Evolutionary conservation across 2,888 invertebrate species (phyloP).

Genomic region (Tetrapedia diversipes): DNA sequence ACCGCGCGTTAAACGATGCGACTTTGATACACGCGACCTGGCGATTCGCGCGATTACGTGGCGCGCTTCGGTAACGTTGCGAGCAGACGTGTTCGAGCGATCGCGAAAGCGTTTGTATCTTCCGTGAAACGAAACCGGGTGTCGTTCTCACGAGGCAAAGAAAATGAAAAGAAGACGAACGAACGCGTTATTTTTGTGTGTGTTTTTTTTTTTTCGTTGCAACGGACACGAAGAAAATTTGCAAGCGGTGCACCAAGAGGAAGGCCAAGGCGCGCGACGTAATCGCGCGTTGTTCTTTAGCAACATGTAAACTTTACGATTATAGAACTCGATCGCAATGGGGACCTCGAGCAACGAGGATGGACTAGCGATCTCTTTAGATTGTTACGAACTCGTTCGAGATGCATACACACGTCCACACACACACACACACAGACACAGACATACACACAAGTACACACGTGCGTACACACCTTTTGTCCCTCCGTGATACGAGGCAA

Average conservation of each 20-base stretch:
- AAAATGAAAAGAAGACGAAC: not conserved
- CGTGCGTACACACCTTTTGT: too few relatives aligned
- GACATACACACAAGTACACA: too few relatives aligned
- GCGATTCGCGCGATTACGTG: constrained; percentile 17
- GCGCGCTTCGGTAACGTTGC: too few relatives aligned
- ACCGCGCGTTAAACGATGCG: constrained; percentile 20
- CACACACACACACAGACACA: too few relatives aligned
- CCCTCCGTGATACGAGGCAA: constrained; percentile 53
- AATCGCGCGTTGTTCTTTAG: constrained; percentile 2
- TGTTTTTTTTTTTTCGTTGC: too few relatives aligned
- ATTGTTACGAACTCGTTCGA: constrained; percentile 60
- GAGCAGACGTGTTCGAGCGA: too few relatives aligned
- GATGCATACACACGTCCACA: too few relatives aligned
- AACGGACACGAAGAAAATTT: not conserved
- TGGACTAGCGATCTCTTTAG: constrained; percentile 59
- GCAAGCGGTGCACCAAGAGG: too few relatives aligned
- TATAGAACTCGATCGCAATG: constrained; percentile 38
- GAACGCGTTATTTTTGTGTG: not conserved
- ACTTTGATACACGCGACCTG: constrained; percentile 21
- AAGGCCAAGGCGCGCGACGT: constrained; percentile 1
- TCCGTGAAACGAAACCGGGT: too few relatives aligned
- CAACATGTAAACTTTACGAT: not conserved
- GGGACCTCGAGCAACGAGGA: constrained; percentile 37
- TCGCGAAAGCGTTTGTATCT: not conserved
- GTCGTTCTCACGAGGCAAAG: too few relatives aligned